Base-by-base conservation (phyloP, 2,113 vertebrate species). In the Neotoma lepida region DNA sequence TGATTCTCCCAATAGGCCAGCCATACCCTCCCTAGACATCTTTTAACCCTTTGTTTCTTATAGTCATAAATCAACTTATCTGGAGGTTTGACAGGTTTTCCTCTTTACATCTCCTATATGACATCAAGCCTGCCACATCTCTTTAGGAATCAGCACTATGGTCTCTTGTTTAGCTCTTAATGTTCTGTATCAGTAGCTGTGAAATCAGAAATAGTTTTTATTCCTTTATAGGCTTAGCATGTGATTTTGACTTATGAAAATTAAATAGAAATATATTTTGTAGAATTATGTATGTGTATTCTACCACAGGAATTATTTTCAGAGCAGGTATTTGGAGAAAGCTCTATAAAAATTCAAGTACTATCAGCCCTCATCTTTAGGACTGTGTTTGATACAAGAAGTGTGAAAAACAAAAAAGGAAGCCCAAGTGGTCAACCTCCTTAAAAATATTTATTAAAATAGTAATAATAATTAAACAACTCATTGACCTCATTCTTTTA, bases 161-260 rank as follows among this genome's bases (percentile, higher is more conserved):
- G 24, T 86, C 77, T 93, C 58, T 93, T 77, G 84, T 94, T 84
- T 86, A 95, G 33, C 51, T 91, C 54, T 93, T 84, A 39, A 51
- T 73, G 28, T 9, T 78, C 46, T 76, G 4, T 82, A 44, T 85
- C 58, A 66, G 44, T 76, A 94, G 41, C 58, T 71, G 1, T 94
- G 86, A 94, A 94, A 92, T 88, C n/a, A 68, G n/a, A 88, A 94
- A 92, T 78, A 68, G 24, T 89, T 93, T 90, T 92, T 84, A 68
- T 90, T 80, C 30, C n/a, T 94, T 86, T 82, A 73, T 61, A 92
- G 41, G 24, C 66, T 82, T 73, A 91, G 33, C 64, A 95, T 73
- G 4, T 80, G 22, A 94, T 78, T 81, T 77, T 89, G 63, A 94
- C 14, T 33, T 66, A 66, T 18, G 61, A 70, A 94, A 93, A 85